phyloP scores from a whole-genome alignment of 2,113 vertebrate genomes.

The Riparia riparia region DNA sequence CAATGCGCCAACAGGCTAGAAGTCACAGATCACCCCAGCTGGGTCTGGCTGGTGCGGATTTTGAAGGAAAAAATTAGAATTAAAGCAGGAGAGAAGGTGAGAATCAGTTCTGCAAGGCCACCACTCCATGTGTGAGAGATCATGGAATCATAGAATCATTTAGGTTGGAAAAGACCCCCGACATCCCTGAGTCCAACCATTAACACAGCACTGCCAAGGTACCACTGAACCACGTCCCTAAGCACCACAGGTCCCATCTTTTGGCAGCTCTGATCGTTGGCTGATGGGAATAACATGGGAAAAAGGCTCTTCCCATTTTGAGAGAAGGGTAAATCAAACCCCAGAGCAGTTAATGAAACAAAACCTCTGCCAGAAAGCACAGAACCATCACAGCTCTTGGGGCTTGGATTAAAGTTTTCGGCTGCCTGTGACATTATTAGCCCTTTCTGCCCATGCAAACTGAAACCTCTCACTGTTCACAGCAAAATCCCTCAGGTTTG shows the following conservation, averaged over 20 bases:
- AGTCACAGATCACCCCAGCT: neutral
- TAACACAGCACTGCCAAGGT: neutral
- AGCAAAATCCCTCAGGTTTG: neutral
- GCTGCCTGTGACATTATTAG: neutral
- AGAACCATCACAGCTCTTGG: neutral
- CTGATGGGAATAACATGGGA: neutral
- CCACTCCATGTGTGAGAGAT: accelerated
- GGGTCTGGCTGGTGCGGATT: neutral
- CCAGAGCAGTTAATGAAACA: neutral
- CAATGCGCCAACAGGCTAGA: neutral
- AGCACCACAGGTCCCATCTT: neutral
- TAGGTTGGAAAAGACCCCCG: neutral
- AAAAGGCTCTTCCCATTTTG: neutral
- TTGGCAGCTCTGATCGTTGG: neutral
- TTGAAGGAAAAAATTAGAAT: accelerated
- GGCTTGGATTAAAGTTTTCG: neutral
- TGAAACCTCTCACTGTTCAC: neutral
- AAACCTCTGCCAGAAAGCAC: neutral
- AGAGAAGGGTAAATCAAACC: neutral
- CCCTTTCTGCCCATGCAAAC: neutral
- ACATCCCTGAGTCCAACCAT: neutral
- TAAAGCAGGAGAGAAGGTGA: neutral
- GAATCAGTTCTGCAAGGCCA: neutral
- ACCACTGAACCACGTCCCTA: neutral
- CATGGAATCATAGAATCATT: accelerated